Base-by-base conservation (phyloP, 2,888 invertebrate species). In the Raillietiella orientalis region DNA sequence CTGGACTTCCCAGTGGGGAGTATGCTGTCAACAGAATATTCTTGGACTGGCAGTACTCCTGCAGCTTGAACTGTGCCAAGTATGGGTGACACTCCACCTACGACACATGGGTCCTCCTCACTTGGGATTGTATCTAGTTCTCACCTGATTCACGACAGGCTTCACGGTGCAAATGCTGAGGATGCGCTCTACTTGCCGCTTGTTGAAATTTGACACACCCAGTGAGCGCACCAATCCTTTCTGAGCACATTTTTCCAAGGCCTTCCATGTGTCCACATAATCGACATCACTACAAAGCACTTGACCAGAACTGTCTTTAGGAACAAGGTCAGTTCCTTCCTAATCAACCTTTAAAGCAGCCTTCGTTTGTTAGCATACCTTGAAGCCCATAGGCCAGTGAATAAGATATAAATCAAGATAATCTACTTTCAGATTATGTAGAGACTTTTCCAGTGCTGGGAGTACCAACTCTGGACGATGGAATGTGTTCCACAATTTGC, bases 301-400 rank as follows among this genome's bases (percentile, higher is more conserved):
- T 35, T 62, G 59, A 2, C 59, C 66, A 12, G 54, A 40, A 1
- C 50, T 56, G 35, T 64, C 59, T 1, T 39, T 42, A 0, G 70
- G 70, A 43, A 62, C 57, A 0, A 61, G 43, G 1, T 52, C 53
- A 0, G 47, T 57, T 4, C 57, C 65, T 38, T 65, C 69, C 57
- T 70, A 21, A 11, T n/a, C n/a, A n/a, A n/a, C n/a, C n/a, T n/a
- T n/a, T n/a, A n/a, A n/a, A n/a, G n/a, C n/a, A n/a, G n/a, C n/a
- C n/a, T n/a, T n/a, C n/a, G n/a, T n/a, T n/a, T n/a, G n/a, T n/a
- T n/a, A n/a, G n/a, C 29, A 11, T 36, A 66, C 71, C 54, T 66
- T 61, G 39, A 66, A 75, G 0, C 58, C 75, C 41, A 70, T 58
- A 2, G 84, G 84, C 79, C 82, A 84, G 44, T 84, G 84, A 21